Conservation (phyloP, 2,113 vertebrate species). For the Fulmarus glacialis region DNA sequence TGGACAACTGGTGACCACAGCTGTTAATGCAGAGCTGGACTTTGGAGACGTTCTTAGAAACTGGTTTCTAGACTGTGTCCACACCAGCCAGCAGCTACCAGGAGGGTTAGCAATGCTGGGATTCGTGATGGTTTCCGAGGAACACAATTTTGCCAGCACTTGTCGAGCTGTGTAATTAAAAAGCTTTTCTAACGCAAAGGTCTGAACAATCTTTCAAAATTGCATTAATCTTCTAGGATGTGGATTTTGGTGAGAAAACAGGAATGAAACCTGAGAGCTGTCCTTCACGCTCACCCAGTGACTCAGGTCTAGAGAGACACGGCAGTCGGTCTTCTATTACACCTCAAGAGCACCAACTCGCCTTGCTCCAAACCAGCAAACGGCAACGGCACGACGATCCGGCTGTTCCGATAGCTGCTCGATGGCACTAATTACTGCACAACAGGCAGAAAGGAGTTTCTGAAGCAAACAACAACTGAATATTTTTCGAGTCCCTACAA, state of each 20-base stretch:
- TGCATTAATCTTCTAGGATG: not conserved
- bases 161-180: not conserved
- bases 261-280: not conserved
- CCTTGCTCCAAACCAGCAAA: not conserved
- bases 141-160: not conserved
- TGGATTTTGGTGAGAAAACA: not conserved
- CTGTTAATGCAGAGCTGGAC: not conserved
- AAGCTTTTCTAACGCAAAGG: not conserved
- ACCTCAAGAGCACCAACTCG: not conserved
- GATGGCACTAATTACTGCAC: no score
- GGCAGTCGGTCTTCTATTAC: no score
- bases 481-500: not conserved
- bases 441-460: not conserved
- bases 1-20: not conserved
- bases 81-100: not conserved
- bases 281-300: not conserved
- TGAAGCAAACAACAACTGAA: not conserved
- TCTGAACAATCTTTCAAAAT: not conserved
- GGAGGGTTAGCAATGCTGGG: not conserved
- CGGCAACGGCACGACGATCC: not conserved
- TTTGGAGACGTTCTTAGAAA: not conserved
- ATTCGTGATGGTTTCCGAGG: not conserved
- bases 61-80: not conserved
- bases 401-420: rapidly evolving
- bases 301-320: no score